Evolutionary conservation across 2,888 invertebrate genomes (phyloP), one percentile per base, ranked within the genome.

Genomic region (Elegia similella): DNA sequence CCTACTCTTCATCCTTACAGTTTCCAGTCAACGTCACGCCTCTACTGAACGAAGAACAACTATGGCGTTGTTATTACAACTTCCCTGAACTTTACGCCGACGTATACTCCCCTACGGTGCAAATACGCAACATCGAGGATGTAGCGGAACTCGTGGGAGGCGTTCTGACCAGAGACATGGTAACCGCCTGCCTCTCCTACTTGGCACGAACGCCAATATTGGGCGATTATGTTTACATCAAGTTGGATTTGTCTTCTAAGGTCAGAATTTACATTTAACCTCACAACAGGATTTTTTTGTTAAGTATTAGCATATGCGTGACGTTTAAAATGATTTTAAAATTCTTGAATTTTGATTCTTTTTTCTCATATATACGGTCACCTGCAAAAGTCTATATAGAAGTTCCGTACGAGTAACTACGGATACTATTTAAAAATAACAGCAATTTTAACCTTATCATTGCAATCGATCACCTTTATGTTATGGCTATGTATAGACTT

Each of bases 151-250:
- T 92, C 46, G 70, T 75, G 1, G 73, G 69, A 0, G 93, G 93
- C 0, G 74, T 91, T 10, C 80, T 94, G 12, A 92, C 92, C 0
- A 86, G 91, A 59, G 90, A 93, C 59, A 77, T 93, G 69, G 86
- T 94, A 59, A 84, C 92, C 13, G 78, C 86, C 6, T 88, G 91
- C 62, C 88, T 93, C 13, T 86, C 88, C 6, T 93, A 92, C 69
- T 77, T 94, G 42, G 92, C 88, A 59, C 83, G 88, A 46, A 88
- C 88, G 0, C 94, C 94, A 0, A 92, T 92, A 62, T 80, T 90
- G 29, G 86, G 88, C 48, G 90, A 92, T 68, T 92, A 79, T 57
- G 92, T 92, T 54, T 86, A 91, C 59, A 92, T 92, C 57, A 94
- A 94, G 84, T 88, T 93, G 62, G 73, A 92, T 66, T 73, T 93